Conservation (phyloP, 2,113 vertebrate species). For the Tympanuchus pallidicinctus region DNA sequence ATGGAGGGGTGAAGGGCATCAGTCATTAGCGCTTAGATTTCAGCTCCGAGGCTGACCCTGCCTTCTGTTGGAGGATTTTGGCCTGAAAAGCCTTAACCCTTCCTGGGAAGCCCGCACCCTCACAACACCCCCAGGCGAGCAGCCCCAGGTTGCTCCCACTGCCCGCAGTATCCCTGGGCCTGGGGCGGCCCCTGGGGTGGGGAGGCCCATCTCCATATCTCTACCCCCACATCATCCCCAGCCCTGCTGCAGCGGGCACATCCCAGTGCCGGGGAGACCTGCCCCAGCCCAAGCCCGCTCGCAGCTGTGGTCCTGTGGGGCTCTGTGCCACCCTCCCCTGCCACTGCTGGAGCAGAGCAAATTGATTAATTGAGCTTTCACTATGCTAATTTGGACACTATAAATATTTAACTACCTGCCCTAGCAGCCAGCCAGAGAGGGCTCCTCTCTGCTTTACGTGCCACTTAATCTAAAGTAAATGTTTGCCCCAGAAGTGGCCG, state of each 20-base stretch:
- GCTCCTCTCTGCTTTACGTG: conserved; percentile 65
- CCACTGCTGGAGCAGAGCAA: conserved; percentile 79
- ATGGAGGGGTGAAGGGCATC: conserved; percentile 77
- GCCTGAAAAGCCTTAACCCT: conserved; percentile 71
- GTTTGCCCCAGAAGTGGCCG: conserved; percentile 76
- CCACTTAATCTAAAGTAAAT: conserved; percentile 80
- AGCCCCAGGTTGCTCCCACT: background rate
- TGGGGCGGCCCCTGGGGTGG: background rate
- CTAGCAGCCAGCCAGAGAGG: conserved; percentile 77
- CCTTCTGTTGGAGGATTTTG: conserved; percentile 80
- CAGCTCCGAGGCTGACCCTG: conserved; percentile 73
- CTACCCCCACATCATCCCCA: background rate
- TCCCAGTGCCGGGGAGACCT: accelerated
- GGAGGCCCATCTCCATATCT: background rate
- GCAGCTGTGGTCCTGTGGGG: conserved; percentile 42
- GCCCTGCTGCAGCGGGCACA: accelerated
- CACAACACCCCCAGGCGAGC: accelerated
- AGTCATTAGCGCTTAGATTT: conserved; percentile 84
- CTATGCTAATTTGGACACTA: conserved; percentile 86
- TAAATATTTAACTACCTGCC: conserved; percentile 87
- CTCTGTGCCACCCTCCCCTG: background rate
- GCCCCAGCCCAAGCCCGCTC: conserved; percentile 59
- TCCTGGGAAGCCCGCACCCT: background rate
- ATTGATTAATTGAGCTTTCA: conserved; percentile 87
- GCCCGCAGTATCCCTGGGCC: accelerated